A percentile compares a stretch with the other conserved stretches of the same genome.
These are phyloP conservation scores for Elaeidobius kamerunicus DNA, from an alignment of 2,888 invertebrate species.

Conservation along the genomic window DNA sequence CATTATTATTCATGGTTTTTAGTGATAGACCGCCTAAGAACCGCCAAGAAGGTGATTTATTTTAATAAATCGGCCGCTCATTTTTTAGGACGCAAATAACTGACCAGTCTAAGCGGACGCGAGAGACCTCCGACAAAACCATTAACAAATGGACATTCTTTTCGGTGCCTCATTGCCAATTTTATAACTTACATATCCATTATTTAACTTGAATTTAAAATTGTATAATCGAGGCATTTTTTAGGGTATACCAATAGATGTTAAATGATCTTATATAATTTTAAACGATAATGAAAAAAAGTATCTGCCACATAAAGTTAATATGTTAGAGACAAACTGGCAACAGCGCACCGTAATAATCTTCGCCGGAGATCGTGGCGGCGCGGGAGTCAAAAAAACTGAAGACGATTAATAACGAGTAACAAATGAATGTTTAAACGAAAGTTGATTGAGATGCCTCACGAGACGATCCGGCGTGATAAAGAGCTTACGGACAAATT, in stretches of 20 bases:
- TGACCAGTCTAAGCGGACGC: constrained; percentile 18
- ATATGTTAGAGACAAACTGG: background rate
- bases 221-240: too few species aligned
- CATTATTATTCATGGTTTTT: constrained; percentile 35
- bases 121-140: constrained; percentile 26
- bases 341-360: constrained; percentile 15
- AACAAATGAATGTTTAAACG: constrained; percentile 33
- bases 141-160: constrained; percentile 29
- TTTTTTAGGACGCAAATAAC: constrained; percentile 29
- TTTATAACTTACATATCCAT: constrained; percentile 6
- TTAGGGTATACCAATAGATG: too few species aligned
- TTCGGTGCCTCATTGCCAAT: constrained; percentile 21
- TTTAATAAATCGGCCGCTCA: constrained; percentile 28
- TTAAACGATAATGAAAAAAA: too few species aligned
- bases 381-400: constrained; percentile 23
- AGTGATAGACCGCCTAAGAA: constrained; percentile 33
- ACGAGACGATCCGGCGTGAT: constrained; percentile 28
- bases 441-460: constrained; percentile 32
- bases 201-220: too few species aligned
- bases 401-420: constrained; percentile 32
- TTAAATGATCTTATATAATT: too few species aligned
- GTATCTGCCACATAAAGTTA: too few species aligned
- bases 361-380: constrained; percentile 19
- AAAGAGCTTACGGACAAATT: constrained; percentile 28
- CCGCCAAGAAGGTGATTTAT: constrained; percentile 32